Evolutionary conservation across 2,797 vertebrate genomes (phyloP), one percentile per base, ranked within the genome.

Genomic region (Scolopax bukidnonensis): DNA sequence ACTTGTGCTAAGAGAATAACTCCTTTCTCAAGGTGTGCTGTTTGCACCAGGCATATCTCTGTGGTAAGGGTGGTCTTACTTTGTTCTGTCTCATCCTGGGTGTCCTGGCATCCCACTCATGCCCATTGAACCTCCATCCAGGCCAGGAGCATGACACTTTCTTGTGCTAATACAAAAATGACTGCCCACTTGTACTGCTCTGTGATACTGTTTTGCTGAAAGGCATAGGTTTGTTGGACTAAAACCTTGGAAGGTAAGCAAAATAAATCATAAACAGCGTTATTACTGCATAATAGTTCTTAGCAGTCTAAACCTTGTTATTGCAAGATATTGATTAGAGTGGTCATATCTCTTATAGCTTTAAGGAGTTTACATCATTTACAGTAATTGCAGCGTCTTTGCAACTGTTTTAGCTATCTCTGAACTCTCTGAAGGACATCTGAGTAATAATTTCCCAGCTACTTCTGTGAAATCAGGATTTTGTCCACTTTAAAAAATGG

Each of bases 291-390:
- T 43, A 74, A 43, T 7, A 77, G 70, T 24, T 83, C 93, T 84
- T 86, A 81, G 27, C 53, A 89, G 33, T 57, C 33, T 87, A 77
- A 92, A 92, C 43, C 69, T 88, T 91, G 81, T 87, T 96, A 84
- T 94, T 96, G 59, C 67, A 91, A 96, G 79, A 7, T 94, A 96
- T 95, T 84, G 92, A 95, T 96, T 87, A 84, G 28, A 76, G 38
- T 7, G 4, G 69, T 88, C 63, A 78, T 79, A 81, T 38, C n/a
- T 63, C 61, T 78, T 81, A 84, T 30, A 70, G 75, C 65, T 93
- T 48, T 92, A 92, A 91, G 89, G 91, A 78, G 86, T 95, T 96
- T 63, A 84, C 69, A 93, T 90, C 53, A 88, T 90, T 92, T 96
- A 84, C 60, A 79, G 67, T 85, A 89, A 94, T 95, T 94, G 79